These are phyloP conservation scores for Asarcornis scutulata DNA, from an alignment of 2,113 vertebrate genomes.

Conservation along the genomic window DNA sequence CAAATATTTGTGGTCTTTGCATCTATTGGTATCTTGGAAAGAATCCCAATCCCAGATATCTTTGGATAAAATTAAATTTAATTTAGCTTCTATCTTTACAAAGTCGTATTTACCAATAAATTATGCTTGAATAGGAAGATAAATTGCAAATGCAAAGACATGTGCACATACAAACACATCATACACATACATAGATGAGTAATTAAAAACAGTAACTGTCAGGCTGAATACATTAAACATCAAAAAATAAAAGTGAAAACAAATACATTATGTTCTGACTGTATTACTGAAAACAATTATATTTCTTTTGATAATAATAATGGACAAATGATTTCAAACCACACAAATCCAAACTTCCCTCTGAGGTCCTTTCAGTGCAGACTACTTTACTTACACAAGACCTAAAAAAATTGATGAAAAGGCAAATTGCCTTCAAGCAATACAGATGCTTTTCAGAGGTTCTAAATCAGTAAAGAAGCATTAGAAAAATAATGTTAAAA, in stretches of 20 bases:
- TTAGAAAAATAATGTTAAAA: neutral
- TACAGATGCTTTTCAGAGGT: neutral
- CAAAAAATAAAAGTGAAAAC: neutral
- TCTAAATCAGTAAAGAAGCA: neutral
- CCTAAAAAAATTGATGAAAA: neutral
- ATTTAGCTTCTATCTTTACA: neutral
- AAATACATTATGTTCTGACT: neutral
- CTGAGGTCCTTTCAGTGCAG: neutral
- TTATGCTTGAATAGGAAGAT: neutral
- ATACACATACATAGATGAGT: neutral
- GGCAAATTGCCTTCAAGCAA: neutral
- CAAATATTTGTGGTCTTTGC: neutral
- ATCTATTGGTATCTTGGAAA: neutral
- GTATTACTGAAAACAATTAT: neutral
- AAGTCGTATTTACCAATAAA: neutral
- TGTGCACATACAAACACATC: neutral
- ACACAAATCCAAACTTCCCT: neutral
- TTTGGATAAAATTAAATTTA: neutral
- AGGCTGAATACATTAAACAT: neutral
- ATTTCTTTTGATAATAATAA: neutral
- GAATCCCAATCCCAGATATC: neutral
- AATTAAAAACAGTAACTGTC: neutral
- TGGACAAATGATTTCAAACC: neutral
- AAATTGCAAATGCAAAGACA: neutral
- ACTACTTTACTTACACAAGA: neutral